Base-by-base conservation (phyloP, 2,888 invertebrate genomes). In the Pseudococcus jackbeardsleyi region DNA sequence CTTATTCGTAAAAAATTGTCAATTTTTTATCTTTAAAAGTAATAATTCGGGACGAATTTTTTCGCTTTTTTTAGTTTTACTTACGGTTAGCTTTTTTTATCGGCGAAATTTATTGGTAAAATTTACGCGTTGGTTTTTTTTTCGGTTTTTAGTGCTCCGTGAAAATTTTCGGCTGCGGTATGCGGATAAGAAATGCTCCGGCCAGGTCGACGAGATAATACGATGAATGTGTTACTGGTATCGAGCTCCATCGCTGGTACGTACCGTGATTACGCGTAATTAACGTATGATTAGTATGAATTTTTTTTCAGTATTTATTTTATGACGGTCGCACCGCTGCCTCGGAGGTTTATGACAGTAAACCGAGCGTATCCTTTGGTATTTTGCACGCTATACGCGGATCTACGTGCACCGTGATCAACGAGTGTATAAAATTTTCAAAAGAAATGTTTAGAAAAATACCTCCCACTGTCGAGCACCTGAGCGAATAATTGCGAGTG, bases 341-440 rank as follows among this genome's bases (percentile, higher is more conserved):
- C 26, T 1, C 1, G 1, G 26, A 33, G 26, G 22, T 15, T 64
- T 64, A 64, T 64, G 19, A 64, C 64, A 64, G 22, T 64, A 19
- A 64, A 64, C 64, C 64, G 64, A 64, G 64, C 64, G 22, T 64
- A 64, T 64, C 64, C 64, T 64, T 64, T 22, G 64, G 64, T 64
- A 64, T 64, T 64, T 64, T 64, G 64, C 64, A 64, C 64, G 64
- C 64, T 64, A 64, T 64, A 9, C 11, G 48, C 59, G 22, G 19
- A 19, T 54, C 6, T 59, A 59, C 59, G 15, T n/a, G n/a, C 7
- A 64, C 22, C 64, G 59, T 59, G 64, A 64, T 22, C 64, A 22
- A 64, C 12, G 9, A 22, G 8, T 22, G 22, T 11, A 9, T 42
- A 42, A 64, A 11, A 64, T 22, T 64, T 64, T 22, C 3, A 64